Evolutionary conservation across 2,113 vertebrate genomes (phyloP), one percentile per base, ranked within the genome.

Genomic region (Dolichotis patagonum): DNA sequence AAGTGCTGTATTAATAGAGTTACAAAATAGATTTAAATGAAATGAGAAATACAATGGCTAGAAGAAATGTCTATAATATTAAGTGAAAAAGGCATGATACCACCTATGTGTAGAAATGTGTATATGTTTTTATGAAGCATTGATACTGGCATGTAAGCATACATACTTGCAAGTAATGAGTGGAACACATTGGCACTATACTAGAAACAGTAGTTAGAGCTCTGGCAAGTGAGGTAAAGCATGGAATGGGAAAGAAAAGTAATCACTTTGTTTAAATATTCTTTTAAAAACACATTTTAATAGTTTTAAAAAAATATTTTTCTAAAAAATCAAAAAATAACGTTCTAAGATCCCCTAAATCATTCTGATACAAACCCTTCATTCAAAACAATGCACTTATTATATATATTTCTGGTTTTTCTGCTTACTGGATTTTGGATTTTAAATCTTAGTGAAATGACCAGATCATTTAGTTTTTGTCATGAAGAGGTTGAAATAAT

Each of bases 391-490:
- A 43, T 22, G 62, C 46, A 7, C 88, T 83, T 88, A 67, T 69
- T 96, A 35, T 80, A 35, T 80, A n/a, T 81, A 46, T 46, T 97
- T 30, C n/a, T 90, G 60, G 32, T 88, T 69, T 90, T 90, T 60
- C 14, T 52, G 81, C 46, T 94, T 77, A 94, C 1, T 90, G 71
- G 65, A 24, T 93, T 93, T 97, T 93, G 86, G 20, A 52, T 81
- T 30, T 94, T 94, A 58, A 54, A 92, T 89, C 58, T 26, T 65
- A 81, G 58, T 75, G 80, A 89, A 95, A 67, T 85, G 35, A 95
- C 80, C 16, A 86, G 26, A 73, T 94, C 49, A 52, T 91, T 97
- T 95, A 69, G n/a, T 92, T 95, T 96, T 88, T 82, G 46, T 92
- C 9, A 54, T 46, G 56, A 92, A 20, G 35, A 28, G 22, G 7